Evolutionary conservation across 2,797 vertebrate genomes (phyloP).

Genomic region (Simalia tracyae): DNA sequence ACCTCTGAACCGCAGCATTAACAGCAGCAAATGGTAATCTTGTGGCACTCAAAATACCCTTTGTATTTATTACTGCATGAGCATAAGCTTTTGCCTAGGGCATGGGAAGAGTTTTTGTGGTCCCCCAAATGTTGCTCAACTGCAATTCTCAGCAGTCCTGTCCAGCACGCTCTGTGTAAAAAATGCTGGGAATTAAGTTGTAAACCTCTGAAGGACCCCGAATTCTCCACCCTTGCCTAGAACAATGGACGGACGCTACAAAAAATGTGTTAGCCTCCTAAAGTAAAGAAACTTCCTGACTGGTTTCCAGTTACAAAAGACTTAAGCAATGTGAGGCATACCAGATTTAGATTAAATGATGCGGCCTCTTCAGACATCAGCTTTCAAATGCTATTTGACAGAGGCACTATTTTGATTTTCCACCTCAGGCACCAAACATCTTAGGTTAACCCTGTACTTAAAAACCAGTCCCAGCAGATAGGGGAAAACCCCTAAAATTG

Average conservation of each 20-base stretch:
- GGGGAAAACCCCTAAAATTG: neutral
- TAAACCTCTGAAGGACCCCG: neutral
- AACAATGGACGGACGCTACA: neutral
- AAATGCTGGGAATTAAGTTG: neutral
- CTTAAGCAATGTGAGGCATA: neutral
- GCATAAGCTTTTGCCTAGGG: neutral
- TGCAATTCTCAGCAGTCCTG: neutral
- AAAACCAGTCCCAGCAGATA: constrained; percentile 9
- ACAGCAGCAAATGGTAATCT: neutral
- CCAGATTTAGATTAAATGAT: neutral
- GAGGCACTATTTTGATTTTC: neutral
- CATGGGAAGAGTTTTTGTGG: neutral
- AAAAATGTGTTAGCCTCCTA: neutral
- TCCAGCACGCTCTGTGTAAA: neutral
- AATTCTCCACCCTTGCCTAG: neutral
- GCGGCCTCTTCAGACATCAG: neutral
- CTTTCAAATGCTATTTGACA: neutral
- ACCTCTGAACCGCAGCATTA: neutral
- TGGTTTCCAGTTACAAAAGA: neutral
- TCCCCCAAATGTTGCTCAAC: neutral
- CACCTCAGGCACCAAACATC: neutral
- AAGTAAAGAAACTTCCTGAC: neutral
- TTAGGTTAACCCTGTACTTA: neutral
- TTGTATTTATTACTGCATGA: neutral
- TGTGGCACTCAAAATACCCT: neutral